Base-by-base conservation (phyloP, 2,888 invertebrate genomes). In the Allacma fusca region DNA sequence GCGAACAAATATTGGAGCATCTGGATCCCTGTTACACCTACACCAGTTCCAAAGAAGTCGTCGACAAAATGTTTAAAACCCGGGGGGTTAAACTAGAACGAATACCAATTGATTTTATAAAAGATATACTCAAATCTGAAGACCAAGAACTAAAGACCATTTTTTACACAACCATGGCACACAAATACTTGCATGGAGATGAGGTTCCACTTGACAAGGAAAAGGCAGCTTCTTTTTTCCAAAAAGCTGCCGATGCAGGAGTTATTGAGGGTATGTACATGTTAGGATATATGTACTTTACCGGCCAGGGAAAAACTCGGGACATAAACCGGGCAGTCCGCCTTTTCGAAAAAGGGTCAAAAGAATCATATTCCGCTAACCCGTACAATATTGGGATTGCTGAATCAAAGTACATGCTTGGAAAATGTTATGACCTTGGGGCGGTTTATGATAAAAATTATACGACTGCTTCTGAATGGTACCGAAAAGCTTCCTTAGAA, bases 211-310 rank as follows among this genome's bases (percentile, higher is more conserved):
- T 57, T 2, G 57, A 57, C 21, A 19, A 4, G 57, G n/a, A 57
- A 28, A 68, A 72, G 69, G 80, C 81, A n/a, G 80, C 76, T 12
- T 24, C 28, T 19, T 44, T 24, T 1, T 81, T 67, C 40, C 68
- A 77, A 12, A 69, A 76, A 24, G 80, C 81, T n/a, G 77, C 75
- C 0, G 34, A 43, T 1, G 43, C 68, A 1, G 80, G 79, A 23
- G 72, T 71, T 68, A 75, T 80, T 0, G 80, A 81, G 71, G 81
- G 80, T 19, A 71, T 80, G 4, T 80, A 79, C 70, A 79, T 78
- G 29, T 24, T 81, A n/a, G 81, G 44, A 0, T 0, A 72, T 5
- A 44, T 76, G n/a, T 64, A 68, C 5, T 13, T n/a, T 5, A 69
- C 67, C 0, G 81, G 80, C 0, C 57, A 70, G 44, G 81, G 81